Percentiles rank a stretch among this genome's conserved stretches.
These are phyloP conservation scores for Decapterus maruadsi DNA, from an alignment of 2,797 vertebrate genomes.

Conservation along the genomic window DNA sequence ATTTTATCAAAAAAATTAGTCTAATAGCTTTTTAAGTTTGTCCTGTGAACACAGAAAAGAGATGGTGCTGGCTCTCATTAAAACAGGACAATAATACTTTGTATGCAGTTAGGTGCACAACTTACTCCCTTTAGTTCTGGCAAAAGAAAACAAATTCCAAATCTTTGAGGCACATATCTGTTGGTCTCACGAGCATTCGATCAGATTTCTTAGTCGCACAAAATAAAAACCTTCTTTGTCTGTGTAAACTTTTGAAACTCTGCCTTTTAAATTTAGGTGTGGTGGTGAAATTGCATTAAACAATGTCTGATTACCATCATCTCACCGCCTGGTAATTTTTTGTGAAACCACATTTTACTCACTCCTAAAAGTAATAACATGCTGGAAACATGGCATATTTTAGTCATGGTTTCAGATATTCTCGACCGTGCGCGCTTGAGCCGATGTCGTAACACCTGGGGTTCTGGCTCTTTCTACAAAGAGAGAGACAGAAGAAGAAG, in stretches of 20 bases:
- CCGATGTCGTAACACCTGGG: too few species aligned
- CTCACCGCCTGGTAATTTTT: constrained; percentile 9
- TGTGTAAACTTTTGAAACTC: not conserved
- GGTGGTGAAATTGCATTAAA: constrained; percentile 20
- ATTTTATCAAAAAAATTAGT: constrained; percentile 6
- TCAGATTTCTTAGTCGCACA: not conserved
- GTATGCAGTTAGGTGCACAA: not conserved
- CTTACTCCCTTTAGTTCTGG: constrained; percentile 2
- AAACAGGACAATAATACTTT: not conserved
- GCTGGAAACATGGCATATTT: not conserved
- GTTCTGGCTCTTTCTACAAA: not conserved
- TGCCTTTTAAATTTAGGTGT: not conserved
- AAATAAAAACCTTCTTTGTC: not conserved
- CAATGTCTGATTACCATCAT: constrained; percentile 18
- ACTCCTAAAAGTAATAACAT: not conserved
- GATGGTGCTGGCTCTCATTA: not conserved
- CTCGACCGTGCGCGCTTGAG: not conserved
- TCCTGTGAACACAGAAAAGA: not conserved
- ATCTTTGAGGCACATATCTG: not conserved
- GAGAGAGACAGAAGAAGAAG: constrained; percentile 5
- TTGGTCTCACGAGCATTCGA: not conserved
- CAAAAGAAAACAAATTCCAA: not conserved
- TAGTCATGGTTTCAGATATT: not conserved
- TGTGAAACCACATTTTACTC: constrained; percentile 1
- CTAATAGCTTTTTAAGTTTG: not conserved